Percentiles rank a stretch among this genome's conserved stretches.
Evolutionary conservation across 2,888 invertebrate species (phyloP).

Genomic region (Creontiades dilutus): DNA sequence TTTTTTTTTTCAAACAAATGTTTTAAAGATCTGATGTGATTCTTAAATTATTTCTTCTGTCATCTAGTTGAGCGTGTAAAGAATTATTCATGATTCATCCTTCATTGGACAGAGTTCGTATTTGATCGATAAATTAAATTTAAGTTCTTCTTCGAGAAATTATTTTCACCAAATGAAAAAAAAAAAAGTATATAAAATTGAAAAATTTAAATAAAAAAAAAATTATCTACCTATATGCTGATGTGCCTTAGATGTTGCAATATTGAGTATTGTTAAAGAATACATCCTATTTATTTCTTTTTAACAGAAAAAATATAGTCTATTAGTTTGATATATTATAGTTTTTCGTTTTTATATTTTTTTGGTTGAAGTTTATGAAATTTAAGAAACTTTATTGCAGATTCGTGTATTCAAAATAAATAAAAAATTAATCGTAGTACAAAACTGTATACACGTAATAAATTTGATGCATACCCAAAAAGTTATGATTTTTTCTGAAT

Average conservation of each 20-base stretch:
- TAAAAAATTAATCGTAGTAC: conserved; percentile 32
- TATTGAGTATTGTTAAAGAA: conserved; percentile 66
- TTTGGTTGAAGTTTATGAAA: conserved; percentile 68
- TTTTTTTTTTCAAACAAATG: not conserved
- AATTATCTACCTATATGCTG: not conserved
- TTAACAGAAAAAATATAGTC: conserved; percentile 69
- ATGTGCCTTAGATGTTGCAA: conserved; percentile 70
- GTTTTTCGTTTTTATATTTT: conserved; percentile 60
- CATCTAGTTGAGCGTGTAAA: conserved; percentile 17
- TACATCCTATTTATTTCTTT: conserved; percentile 68
- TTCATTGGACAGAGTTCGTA: conserved; percentile 34
- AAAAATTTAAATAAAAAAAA: conserved; percentile 36
- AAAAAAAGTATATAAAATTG: conserved; percentile 8
- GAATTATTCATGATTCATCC: conserved; percentile 22
- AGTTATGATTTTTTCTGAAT: too few species aligned
- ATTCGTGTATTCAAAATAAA: conserved; percentile 35
- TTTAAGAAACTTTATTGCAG: conserved; percentile 31
- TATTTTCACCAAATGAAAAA: conserved; percentile 48
- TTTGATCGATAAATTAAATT: not conserved
- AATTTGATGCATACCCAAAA: not conserved
- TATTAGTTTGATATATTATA: conserved; percentile 70
- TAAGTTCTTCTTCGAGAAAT: not conserved
- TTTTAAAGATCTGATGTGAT: conserved; percentile 41
- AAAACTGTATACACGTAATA: not conserved
- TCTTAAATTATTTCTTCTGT: not conserved